These are phyloP conservation scores for Myotis lucifugus DNA, from an alignment of 2,113 vertebrate species.

Conservation along the genomic window DNA sequence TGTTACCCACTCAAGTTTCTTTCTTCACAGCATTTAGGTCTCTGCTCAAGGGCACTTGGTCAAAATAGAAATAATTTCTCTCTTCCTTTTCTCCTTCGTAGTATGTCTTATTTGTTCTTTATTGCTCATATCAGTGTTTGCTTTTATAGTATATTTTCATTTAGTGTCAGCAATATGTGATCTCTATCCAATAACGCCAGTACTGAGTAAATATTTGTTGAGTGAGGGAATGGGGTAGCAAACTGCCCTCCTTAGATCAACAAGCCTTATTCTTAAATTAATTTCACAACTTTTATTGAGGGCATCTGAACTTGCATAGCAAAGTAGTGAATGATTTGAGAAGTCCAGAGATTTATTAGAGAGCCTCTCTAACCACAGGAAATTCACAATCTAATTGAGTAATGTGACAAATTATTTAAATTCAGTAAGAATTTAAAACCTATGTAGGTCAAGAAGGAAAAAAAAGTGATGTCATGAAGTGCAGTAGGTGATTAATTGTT, in stretches of 20 bases:
- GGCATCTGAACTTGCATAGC: neutral
- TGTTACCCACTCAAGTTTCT: neutral
- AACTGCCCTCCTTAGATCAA: neutral
- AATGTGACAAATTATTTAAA: conserved; percentile 51
- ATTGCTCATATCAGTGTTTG: neutral
- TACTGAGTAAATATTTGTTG: neutral
- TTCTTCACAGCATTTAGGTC: neutral
- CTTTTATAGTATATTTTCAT: neutral
- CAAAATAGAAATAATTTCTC: neutral
- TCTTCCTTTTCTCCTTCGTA: neutral
- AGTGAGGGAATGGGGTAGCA: neutral
- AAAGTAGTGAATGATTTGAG: neutral
- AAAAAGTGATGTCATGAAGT: neutral
- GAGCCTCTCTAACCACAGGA: neutral
- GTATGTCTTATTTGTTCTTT: neutral
- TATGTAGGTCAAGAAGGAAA: conserved; percentile 49
- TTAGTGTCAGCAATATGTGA: neutral
- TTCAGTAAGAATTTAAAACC: conserved; percentile 52
- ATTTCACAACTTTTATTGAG: neutral
- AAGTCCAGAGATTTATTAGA: conserved; percentile 15
- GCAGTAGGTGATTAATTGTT: conserved; percentile 51
- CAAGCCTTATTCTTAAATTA: conserved; percentile 8
- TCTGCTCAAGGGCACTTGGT: neutral
- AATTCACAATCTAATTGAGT: conserved; percentile 50
- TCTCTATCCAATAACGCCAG: neutral